Percentiles rank a stretch among this genome's conserved stretches.
phyloP scores from a whole-genome alignment of 2,113 vertebrate genomes.

The Gadus chalcogrammus region DNA sequence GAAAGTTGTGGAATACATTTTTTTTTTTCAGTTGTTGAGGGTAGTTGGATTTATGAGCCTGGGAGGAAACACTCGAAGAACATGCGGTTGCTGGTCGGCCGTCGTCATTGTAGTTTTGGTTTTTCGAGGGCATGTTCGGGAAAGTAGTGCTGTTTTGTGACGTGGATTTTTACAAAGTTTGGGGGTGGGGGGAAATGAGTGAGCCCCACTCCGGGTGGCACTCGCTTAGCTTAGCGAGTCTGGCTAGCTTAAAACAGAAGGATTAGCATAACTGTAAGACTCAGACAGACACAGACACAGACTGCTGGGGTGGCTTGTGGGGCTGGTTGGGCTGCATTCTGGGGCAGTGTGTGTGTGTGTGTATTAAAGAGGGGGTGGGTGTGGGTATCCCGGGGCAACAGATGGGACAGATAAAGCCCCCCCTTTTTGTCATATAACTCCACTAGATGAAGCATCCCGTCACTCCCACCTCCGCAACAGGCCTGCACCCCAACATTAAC shows the following conservation, averaged over 20 bases:
- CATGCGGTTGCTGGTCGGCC: not conserved
- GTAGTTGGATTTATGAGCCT: too few relatives aligned
- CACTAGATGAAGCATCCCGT: conserved; percentile 37
- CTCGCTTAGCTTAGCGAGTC: conserved; percentile 36
- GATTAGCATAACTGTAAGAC: conserved; percentile 70
- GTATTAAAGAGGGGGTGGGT: not conserved
- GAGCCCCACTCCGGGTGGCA: conserved; percentile 19
- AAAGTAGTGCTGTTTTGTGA: conserved; percentile 47
- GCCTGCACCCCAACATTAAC: conserved; percentile 52
- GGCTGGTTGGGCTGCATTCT: not conserved
- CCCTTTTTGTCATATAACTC: conserved; percentile 49
- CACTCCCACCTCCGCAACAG: conserved; percentile 47
- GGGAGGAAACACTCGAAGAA: not conserved
- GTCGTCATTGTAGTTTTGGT: too few relatives aligned
- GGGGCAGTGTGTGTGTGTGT: conserved; percentile 6
- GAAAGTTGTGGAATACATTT: conserved; percentile 10
- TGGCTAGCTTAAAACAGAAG: conserved; percentile 42
- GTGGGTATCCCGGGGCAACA: conserved; percentile 48
- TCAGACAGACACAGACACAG: conserved; percentile 66
- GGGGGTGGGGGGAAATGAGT: conserved; percentile 1
- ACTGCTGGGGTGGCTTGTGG: conserved; percentile 31
- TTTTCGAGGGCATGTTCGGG: conserved; percentile 37
- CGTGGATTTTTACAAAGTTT: not conserved
- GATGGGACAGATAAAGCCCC: conserved; percentile 61
- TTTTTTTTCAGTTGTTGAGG: not conserved